These are phyloP conservation scores for Bombus consobrinus DNA, from an alignment of 1,140 invertebrate genomes.

Conservation along the genomic window DNA sequence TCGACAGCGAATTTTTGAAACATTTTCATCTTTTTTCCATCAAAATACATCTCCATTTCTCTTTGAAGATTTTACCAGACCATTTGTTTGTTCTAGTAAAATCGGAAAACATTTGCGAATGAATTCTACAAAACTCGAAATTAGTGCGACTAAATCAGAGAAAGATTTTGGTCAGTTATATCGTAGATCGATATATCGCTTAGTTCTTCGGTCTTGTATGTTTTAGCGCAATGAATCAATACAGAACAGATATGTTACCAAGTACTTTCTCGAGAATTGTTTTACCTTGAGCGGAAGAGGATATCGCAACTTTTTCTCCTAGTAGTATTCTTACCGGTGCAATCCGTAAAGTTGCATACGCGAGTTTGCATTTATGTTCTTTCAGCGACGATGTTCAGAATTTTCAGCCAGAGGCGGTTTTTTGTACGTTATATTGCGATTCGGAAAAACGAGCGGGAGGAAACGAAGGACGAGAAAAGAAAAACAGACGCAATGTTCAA, in stretches of 20 bases:
- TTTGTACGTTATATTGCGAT: background rate
- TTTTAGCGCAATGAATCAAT: background rate
- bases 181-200: too few relatives aligned
- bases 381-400: background rate
- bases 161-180: too few relatives aligned
- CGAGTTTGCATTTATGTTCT: constrained; percentile 39
- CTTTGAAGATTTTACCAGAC: background rate
- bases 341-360: constrained; percentile 24
- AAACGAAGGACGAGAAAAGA: too few relatives aligned
- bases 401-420: background rate
- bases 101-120: too few relatives aligned
- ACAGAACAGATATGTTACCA: background rate
- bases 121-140: too few relatives aligned
- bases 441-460: too few relatives aligned
- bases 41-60: background rate
- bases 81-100: background rate
- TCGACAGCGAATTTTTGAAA: background rate
- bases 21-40: background rate
- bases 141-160: too few relatives aligned
- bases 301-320: background rate
- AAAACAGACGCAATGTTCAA: too few relatives aligned
- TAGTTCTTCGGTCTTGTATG: background rate
- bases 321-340: constrained; percentile 22
- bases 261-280: constrained; percentile 10
- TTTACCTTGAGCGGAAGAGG: background rate